Evolutionary conservation across 2,888 invertebrate species (phyloP), one percentile per base, ranked within the genome.

Genomic region (Diploptera punctata): DNA sequence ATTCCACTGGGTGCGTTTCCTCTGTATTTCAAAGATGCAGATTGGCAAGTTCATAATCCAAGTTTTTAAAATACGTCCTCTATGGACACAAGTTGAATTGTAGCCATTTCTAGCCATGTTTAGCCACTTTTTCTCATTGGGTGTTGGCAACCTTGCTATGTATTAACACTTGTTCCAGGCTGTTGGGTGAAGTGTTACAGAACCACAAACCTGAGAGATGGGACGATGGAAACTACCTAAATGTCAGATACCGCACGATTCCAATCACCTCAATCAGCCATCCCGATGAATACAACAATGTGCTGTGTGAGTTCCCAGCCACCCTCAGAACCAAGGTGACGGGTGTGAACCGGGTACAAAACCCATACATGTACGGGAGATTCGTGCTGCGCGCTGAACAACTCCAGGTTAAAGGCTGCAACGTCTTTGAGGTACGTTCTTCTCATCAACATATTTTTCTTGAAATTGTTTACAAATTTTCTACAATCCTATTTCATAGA

Each of bases 301-400:
- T 65, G 1, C 13, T 47, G 2, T 4, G n/a, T 5, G n/a, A 29
- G 2, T 65, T 65, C 10, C n/a, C 44, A 16, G 2, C 3, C n/a
- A 21, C 44, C 5, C 18, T 65, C n/a, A 44, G 29, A 44, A 2
- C 43, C 24, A 16, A 9, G 10, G 44, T 71, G 24, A 0, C 16
- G 2, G 2, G 7, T 9, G 61, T 72, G 18, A 18, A 52, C 3
- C 19, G 73, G 31, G 5, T 73, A 7, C 70, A 73, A 18, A 73
- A 73, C 49, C 73, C 73, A 19, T 73, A 44, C 31, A 16, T 70
- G 29, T 73, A 44, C 19, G 73, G 67, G 19, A 38, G 73, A 19
- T 73, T 67, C 19, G 19, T 18, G 16, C 31, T 73, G 7, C 44
- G 60, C 21, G 21, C 18, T 21, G 73, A 73, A 49, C 54, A 71